Base-by-base conservation (phyloP, 2,797 vertebrate species). In the Moxostoma hubbsi region DNA sequence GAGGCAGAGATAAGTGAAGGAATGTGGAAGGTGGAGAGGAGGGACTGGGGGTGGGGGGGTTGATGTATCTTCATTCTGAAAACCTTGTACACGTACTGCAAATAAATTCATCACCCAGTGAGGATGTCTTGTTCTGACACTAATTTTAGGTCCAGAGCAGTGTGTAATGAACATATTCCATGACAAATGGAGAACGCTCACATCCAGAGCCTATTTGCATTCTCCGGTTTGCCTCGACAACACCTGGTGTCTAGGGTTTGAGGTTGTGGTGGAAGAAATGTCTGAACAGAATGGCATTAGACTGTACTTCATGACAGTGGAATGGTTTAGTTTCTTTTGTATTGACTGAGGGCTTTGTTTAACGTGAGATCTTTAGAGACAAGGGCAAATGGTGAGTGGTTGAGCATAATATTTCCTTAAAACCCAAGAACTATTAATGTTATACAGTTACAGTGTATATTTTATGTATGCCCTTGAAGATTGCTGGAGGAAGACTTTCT, bases 131-230 rank as follows among this genome's bases (percentile, higher is more conserved):
- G 92, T 93, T 90, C 87, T 84, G 89, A 92, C 92, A 92, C 92
- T 92, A 90, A 93, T 94, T 92, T 91, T 91, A 90, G 91, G 88
- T 85, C 86, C 87, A 89, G 89, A 92, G 89, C 91, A 88, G 90
- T 91, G 88, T 90, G 90, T 93, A 93, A 93, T 94, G 91, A 94
- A 91, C 91, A 93, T 88, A 87, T 90, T 89, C 88, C 86, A 87
- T 93, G 91, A 93, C 90, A 92, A 93, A 94, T 92, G 89, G 88
- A 85, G 75, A 83, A 90, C 86, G 59, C 82, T 85, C 84, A 85
- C 86, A 89, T 90, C 87, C 86, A 87, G 90, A 85, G 89, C 83
- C 87, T 85, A 91, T 94, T 93, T 93, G 90, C 91, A 92, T 92
- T 92, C 91, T 86, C 85, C 84, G 87, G 87, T 88, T 92, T 90